Percentiles rank a stretch among this genome's conserved stretches.
phyloP scores from a whole-genome alignment of 1,140 invertebrate genomes.

The Bombus sylvicola region DNA sequence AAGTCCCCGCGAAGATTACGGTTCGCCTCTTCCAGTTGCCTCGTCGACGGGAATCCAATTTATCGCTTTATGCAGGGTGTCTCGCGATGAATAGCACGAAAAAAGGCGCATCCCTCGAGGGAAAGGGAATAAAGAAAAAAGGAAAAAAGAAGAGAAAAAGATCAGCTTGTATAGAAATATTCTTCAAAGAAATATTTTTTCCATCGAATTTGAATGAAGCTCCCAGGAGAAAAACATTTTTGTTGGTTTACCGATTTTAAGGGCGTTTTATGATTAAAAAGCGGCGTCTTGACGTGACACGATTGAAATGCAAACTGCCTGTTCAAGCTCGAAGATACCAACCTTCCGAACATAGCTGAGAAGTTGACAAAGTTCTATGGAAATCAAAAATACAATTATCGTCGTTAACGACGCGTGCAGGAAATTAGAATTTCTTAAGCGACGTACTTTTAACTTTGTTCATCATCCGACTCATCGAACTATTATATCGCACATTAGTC shows the following conservation, averaged over 20 bases:
- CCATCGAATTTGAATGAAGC: not conserved
- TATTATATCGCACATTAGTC: too few relatives aligned
- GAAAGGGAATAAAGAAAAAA: not conserved
- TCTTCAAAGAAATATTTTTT: not conserved
- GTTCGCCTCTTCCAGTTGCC: not conserved
- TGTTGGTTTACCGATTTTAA: not conserved
- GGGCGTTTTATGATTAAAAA: not conserved
- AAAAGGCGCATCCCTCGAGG: not conserved
- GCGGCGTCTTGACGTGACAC: too few relatives aligned
- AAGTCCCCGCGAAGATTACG: conserved; percentile 33
- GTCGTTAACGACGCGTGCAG: too few relatives aligned
- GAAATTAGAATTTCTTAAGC: too few relatives aligned
- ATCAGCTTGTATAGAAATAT: not conserved
- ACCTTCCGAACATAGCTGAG: too few relatives aligned
- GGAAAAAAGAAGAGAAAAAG: not conserved
- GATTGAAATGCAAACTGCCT: too few relatives aligned
- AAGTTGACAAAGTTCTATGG: too few relatives aligned
- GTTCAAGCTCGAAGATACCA: too few relatives aligned
- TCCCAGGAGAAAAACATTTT: not conserved
- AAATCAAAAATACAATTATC: too few relatives aligned
- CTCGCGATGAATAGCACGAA: not conserved
- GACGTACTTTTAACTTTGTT: too few relatives aligned
- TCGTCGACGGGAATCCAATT: conserved; percentile 38
- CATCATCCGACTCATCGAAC: too few relatives aligned
- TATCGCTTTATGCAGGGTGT: conserved; percentile 2